These are phyloP conservation scores for Drosophila melanogaster DNA, from an alignment of 1,140 invertebrate species.

Conservation along the genomic window DNA sequence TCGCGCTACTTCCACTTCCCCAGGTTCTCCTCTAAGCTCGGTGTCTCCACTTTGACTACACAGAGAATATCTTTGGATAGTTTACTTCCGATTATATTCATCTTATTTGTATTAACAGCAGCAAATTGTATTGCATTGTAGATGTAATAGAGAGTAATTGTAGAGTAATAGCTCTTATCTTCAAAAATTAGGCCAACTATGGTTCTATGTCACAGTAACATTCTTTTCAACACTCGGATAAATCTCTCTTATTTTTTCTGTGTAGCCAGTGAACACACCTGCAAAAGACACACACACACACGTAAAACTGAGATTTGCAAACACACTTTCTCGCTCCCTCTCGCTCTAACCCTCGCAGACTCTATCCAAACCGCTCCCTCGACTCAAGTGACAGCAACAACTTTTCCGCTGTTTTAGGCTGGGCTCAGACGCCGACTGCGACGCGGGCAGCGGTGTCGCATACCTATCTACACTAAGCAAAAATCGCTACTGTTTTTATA, in stretches of 20 bases:
- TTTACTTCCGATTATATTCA: background rate
- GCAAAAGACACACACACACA: slow-evolving; percentile 24
- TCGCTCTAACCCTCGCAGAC: slow-evolving; percentile 23
- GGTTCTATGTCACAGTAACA: background rate
- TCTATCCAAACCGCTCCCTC: slow-evolving; percentile 69
- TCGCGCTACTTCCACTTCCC: slow-evolving; percentile 47
- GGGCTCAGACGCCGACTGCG: slow-evolving; percentile 48
- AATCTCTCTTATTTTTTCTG: slow-evolving; percentile 20
- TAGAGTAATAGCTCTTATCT: no score
- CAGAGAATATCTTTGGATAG: slow-evolving; percentile 1
- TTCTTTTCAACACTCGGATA: background rate
- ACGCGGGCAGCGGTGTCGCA: slow-evolving; percentile 39
- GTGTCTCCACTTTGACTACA: slow-evolving; percentile 20
- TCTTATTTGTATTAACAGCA: no score
- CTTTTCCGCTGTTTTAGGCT: slow-evolving; percentile 62
- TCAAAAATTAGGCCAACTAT: background rate
- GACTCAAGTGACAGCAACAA: slow-evolving; percentile 74
- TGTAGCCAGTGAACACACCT: slow-evolving; percentile 50
- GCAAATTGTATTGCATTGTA: no score
- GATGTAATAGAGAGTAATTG: no score
- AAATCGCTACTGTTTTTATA: background rate
- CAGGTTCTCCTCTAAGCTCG: background rate
- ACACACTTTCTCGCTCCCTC: slow-evolving; percentile 16
- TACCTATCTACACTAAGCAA: slow-evolving; percentile 24
- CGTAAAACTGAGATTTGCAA: slow-evolving; percentile 34